Evolutionary conservation across 2,888 invertebrate species (phyloP).

Genomic region (Rhagium mordax): DNA sequence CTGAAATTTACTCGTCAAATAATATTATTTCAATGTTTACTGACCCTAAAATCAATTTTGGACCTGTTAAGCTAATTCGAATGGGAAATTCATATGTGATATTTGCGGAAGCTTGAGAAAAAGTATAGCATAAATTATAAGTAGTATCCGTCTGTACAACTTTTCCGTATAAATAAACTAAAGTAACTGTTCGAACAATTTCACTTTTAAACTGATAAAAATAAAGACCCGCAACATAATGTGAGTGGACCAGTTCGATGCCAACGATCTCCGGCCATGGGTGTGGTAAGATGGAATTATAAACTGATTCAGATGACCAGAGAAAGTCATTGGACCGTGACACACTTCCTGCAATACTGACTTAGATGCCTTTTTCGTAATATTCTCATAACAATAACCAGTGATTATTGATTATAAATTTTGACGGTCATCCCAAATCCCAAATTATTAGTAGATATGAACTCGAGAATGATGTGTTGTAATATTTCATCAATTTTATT

Average conservation of each 20-base stretch:
- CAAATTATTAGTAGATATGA: not conserved
- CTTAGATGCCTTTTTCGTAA: not conserved
- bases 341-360: not conserved
- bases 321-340: slow-evolving; percentile 14
- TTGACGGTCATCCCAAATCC: not conserved
- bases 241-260: slow-evolving; percentile 7
- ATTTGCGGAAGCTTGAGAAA: too few relatives aligned
- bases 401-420: not conserved
- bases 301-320: slow-evolving; percentile 13
- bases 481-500: too few relatives aligned
- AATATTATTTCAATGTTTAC: too few relatives aligned
- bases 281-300: slow-evolving; percentile 8
- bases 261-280: slow-evolving; percentile 9
- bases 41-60: too few relatives aligned
- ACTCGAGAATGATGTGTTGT: not conserved
- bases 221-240: not conserved
- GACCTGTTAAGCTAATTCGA: too few relatives aligned
- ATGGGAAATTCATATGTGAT: too few relatives aligned
- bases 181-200: not conserved
- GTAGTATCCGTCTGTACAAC: not conserved
- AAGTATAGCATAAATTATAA: too few relatives aligned
- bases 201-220: slow-evolving; percentile 6
- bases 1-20: too few relatives aligned
- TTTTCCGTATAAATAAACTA: not conserved
- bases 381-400: not conserved